Evolutionary conservation across 2,113 vertebrate species (phyloP).

Genomic region (Tachuris rubrigastra): DNA sequence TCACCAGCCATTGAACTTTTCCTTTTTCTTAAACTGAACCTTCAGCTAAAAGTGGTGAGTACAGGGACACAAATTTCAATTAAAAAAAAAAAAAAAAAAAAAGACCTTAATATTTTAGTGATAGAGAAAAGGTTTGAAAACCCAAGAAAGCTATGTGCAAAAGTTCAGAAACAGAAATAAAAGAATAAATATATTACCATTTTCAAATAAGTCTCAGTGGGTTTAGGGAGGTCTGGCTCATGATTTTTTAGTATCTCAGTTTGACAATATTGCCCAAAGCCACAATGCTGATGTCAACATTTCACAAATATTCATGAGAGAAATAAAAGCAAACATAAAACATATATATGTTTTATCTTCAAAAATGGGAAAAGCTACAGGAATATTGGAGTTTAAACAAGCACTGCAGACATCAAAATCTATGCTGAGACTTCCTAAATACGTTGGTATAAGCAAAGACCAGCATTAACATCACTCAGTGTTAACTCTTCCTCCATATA

Average conservation of each 20-base stretch:
- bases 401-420: background rate
- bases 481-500: background rate
- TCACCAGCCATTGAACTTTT: background rate
- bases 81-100: background rate
- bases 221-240: background rate
- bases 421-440: background rate
- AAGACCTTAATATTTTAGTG: background rate
- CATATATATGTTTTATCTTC: background rate
- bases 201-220: background rate
- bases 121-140: background rate
- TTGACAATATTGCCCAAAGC: background rate
- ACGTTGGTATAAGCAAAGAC: background rate
- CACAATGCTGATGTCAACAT: background rate
- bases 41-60: background rate
- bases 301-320: background rate
- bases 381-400: background rate
- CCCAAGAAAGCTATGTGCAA: background rate
- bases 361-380: background rate
- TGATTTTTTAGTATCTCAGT: background rate
- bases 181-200: background rate
- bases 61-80: background rate
- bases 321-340: slow-evolving; percentile 1
- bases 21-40: background rate
- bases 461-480: background rate
- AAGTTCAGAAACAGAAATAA: background rate